phyloP scores from a whole-genome alignment of 1,140 invertebrate genomes.

The Musca domestica region DNA sequence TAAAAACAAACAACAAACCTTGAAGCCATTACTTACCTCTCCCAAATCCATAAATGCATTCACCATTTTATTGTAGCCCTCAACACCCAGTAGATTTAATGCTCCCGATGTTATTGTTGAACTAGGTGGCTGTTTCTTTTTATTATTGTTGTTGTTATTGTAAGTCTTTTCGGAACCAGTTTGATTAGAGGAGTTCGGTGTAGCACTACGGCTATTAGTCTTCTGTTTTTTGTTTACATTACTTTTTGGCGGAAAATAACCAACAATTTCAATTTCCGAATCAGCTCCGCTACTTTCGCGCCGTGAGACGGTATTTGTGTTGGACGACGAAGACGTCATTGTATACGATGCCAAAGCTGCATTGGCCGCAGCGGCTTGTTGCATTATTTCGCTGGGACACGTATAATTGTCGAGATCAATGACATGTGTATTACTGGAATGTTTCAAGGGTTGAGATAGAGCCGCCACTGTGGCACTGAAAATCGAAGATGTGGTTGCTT shows the following conservation, averaged over 20 bases:
- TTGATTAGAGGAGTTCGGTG: constrained; percentile 16
- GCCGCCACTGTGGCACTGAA: not conserved
- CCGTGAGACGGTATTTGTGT: constrained; percentile 12
- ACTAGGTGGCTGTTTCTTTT: not conserved
- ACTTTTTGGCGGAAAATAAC: constrained; percentile 37
- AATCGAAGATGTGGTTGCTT: constrained; percentile 21
- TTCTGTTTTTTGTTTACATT: constrained; percentile 20
- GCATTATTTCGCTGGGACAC: constrained; percentile 42
- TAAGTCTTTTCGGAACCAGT: not conserved
- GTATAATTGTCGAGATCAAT: constrained; percentile 49
- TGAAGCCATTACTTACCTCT: constrained; percentile 18
- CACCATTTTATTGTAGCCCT: constrained; percentile 34
- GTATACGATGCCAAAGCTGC: not conserved
- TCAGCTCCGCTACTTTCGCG: constrained; percentile 48
- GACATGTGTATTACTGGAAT: constrained; percentile 39
- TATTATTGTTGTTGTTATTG: constrained; percentile 20
- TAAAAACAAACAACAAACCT: no score
- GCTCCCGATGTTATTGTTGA: constrained; percentile 11
- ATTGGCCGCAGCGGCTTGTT: constrained; percentile 16
- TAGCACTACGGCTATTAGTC: constrained; percentile 3
- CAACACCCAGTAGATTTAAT: constrained; percentile 32
- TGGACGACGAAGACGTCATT: no score
- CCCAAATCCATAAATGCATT: constrained; percentile 17
- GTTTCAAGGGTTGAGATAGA: constrained; percentile 28
- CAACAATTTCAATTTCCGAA: constrained; percentile 48